These are phyloP conservation scores for Candoia aspera DNA, from an alignment of 2,113 vertebrate species.

Conservation along the genomic window DNA sequence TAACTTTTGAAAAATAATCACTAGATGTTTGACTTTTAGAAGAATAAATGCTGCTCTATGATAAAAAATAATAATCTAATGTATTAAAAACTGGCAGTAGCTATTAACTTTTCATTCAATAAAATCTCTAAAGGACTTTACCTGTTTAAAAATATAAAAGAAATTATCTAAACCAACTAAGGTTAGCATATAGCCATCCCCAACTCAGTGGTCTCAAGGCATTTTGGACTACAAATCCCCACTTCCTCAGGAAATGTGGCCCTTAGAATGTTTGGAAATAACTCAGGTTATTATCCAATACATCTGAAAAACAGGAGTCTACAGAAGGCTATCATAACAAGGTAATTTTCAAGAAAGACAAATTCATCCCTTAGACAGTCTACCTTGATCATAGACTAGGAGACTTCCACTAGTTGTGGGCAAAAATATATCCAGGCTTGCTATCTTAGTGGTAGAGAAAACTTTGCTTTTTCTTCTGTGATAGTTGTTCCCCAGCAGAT, in stretches of 20 bases:
- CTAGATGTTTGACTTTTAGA: neutral
- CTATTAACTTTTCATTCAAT: too few species aligned
- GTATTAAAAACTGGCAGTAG: neutral
- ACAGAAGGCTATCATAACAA: neutral
- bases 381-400: slow-evolving; percentile 86
- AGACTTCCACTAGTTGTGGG: slow-evolving; percentile 78
- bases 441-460: slow-evolving; percentile 41
- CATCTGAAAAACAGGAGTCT: neutral
- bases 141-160: slow-evolving; percentile 20
- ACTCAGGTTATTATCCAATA: neutral
- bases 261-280: neutral
- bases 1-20: neutral
- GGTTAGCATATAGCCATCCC: neutral
- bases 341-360: neutral
- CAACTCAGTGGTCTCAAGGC: neutral
- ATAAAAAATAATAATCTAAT: too few species aligned
- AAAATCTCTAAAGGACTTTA: neutral
- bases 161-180: neutral
- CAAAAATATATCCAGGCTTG: slow-evolving; percentile 10
- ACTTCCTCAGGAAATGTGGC: neutral
- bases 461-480: slow-evolving; percentile 65
- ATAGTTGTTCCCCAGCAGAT: slow-evolving; percentile 76
- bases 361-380: neutral
- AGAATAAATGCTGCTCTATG: too few species aligned
- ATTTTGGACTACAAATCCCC: neutral